A percentile compares a stretch with the other conserved stretches of the same genome.
These are phyloP conservation scores for Branchipolynoe longqiensis DNA, from an alignment of 2,888 invertebrate species.

Conservation along the genomic window DNA sequence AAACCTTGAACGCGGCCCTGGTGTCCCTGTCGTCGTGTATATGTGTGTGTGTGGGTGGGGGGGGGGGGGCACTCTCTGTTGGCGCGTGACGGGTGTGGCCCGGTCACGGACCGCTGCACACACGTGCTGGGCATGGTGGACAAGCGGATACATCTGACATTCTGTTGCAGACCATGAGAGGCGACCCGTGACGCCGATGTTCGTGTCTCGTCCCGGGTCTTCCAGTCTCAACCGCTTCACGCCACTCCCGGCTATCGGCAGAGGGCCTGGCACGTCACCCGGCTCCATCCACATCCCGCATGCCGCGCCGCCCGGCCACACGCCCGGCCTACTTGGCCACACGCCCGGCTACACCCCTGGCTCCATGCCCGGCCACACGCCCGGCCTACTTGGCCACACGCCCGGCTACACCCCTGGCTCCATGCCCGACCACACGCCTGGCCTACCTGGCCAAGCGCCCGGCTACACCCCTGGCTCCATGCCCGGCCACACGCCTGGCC, in stretches of 20 bases:
- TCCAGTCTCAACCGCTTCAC: conserved; percentile 70
- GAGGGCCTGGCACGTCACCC: background rate
- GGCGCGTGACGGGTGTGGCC: too few species aligned
- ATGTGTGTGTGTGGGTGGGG: too few species aligned
- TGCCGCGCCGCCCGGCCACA: background rate
- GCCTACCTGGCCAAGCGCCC: too few species aligned
- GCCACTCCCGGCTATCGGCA: conserved; percentile 72
- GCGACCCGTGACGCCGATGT: background rate
- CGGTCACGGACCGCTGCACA: too few species aligned
- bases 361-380: background rate
- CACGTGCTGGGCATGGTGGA: too few species aligned
- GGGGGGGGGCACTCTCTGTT: too few species aligned
- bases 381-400: too few species aligned
- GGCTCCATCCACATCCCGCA: conserved; percentile 43
- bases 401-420: background rate
- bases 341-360: background rate
- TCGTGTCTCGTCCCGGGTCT: conserved; percentile 4
- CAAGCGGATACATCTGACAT: too few species aligned
- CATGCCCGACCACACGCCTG: background rate
- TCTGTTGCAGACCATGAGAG: conserved; percentile 15
- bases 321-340: too few species aligned
- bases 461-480: background rate
- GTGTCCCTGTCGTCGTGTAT: too few species aligned
- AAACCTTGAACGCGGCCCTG: too few species aligned
- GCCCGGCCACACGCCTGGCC: background rate